phyloP scores from a whole-genome alignment of 2,113 vertebrate species.

The Canis aureus region DNA sequence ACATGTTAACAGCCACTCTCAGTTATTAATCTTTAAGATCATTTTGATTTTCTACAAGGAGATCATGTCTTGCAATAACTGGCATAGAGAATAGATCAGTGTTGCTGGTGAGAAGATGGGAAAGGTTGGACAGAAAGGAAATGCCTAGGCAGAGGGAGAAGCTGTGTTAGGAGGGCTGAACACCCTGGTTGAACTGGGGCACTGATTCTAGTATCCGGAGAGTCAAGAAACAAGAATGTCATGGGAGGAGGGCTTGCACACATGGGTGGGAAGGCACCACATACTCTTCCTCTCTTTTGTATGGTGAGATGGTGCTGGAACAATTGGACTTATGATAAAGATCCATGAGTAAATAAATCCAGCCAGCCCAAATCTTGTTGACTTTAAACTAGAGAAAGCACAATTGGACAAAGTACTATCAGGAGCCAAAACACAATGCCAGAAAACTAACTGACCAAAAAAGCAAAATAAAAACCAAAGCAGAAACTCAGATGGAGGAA shows the following conservation, averaged over 20 bases:
- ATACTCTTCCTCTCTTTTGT: neutral
- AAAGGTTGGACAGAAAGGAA: too few species aligned
- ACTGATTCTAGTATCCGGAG: too few species aligned
- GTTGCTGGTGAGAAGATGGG: too few species aligned
- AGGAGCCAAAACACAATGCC: neutral
- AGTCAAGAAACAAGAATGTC: neutral
- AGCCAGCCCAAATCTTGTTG: neutral
- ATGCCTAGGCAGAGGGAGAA: too few species aligned
- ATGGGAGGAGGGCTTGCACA: neutral
- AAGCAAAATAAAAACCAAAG: neutral
- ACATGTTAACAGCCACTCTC: too few species aligned
- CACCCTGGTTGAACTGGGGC: too few species aligned
- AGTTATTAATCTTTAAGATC: too few species aligned
- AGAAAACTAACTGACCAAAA: neutral
- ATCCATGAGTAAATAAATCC: neutral
- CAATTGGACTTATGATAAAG: neutral
- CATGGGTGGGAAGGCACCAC: rapidly evolving
- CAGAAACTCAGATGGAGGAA: neutral
- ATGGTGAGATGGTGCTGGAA: neutral
- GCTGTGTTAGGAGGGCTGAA: too few species aligned
- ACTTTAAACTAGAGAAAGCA: neutral
- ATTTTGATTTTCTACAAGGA: too few species aligned
- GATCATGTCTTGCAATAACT: too few species aligned
- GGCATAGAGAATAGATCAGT: too few species aligned
- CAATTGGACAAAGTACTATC: neutral